These are phyloP conservation scores for Drosophila erecta DNA, from an alignment of 1,140 invertebrate genomes.

Conservation along the genomic window DNA sequence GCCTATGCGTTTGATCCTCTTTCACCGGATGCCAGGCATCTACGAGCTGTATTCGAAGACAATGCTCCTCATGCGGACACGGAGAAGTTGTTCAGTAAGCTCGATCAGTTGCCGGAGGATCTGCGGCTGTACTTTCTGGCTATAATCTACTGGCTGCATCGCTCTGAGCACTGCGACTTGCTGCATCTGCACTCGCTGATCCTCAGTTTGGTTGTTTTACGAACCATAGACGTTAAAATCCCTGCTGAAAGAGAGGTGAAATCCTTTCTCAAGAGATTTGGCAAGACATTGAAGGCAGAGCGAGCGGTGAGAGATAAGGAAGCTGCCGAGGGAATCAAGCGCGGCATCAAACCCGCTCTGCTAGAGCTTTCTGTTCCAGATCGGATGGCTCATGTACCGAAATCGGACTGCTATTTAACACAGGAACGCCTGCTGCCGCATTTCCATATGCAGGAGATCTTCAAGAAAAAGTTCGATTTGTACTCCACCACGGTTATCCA, in stretches of 20 bases:
- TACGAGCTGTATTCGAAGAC: slow-evolving; percentile 78
- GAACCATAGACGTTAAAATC: slow-evolving; percentile 87
- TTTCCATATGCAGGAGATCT: slow-evolving; percentile 87
- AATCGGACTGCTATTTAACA: slow-evolving; percentile 87
- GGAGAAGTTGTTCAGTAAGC: slow-evolving; percentile 63
- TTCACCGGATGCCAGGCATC: slow-evolving; percentile 52
- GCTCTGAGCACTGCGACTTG: slow-evolving; percentile 85
- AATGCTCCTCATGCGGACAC: slow-evolving; percentile 62
- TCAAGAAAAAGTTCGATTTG: slow-evolving; percentile 86
- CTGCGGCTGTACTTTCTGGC: slow-evolving; percentile 88
- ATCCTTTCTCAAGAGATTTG: slow-evolving; percentile 84
- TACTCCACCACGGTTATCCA: slow-evolving; percentile 88
- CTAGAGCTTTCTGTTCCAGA: slow-evolving; percentile 72
- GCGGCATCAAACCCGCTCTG: slow-evolving; percentile 47
- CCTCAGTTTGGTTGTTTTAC: slow-evolving; percentile 87
- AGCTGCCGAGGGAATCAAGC: slow-evolving; percentile 51
- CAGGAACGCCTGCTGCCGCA: slow-evolving; percentile 87
- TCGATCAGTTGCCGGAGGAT: slow-evolving; percentile 86
- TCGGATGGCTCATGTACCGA: slow-evolving; percentile 85
- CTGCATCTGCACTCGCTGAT: slow-evolving; percentile 87
- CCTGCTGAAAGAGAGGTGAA: slow-evolving; percentile 85
- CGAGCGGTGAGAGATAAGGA: slow-evolving; percentile 62
- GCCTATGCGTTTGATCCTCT: slow-evolving; percentile 50
- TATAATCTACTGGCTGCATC: slow-evolving; percentile 89
- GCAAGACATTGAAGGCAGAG: slow-evolving; percentile 70